phyloP scores from a whole-genome alignment of 2,888 invertebrate species.

The Nomada hirtipes region DNA sequence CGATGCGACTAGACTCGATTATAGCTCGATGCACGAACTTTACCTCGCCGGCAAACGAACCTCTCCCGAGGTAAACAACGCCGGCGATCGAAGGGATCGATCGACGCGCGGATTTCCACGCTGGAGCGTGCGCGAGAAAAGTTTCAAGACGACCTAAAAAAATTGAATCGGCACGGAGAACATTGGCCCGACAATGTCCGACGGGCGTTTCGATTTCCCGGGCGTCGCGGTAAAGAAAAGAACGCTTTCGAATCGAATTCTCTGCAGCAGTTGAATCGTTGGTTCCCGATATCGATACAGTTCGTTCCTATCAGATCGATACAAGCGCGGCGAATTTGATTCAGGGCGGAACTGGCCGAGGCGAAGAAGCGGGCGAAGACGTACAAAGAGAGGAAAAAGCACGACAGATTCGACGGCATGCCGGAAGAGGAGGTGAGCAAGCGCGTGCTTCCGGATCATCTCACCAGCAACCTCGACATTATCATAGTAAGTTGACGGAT shows the following conservation, averaged over 20 bases:
- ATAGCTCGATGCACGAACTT: constrained; percentile 25
- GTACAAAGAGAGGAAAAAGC: constrained; percentile 94
- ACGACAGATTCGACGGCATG: constrained; percentile 98
- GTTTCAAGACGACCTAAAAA: too few species aligned
- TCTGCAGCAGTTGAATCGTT: not conserved
- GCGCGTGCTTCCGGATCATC: constrained; percentile 97
- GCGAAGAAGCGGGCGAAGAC: constrained; percentile 84
- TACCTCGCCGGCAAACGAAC: not conserved
- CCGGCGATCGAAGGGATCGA: not conserved
- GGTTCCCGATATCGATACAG: not conserved
- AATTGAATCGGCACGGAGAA: too few species aligned
- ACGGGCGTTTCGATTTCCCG: too few species aligned
- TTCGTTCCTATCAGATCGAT: not conserved
- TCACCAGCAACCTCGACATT: constrained; percentile 97
- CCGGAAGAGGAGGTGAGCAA: constrained; percentile 98
- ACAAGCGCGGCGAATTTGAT: constrained; percentile 42
- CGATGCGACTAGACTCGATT: constrained; percentile 52
- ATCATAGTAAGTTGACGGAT: constrained; percentile 94
- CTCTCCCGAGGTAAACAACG: constrained; percentile 6
- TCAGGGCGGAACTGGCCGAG: constrained; percentile 84
- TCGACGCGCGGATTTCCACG: not conserved
- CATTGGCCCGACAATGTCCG: too few species aligned
- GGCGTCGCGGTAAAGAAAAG: too few species aligned
- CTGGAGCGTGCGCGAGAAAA: not conserved
- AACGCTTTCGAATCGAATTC: not conserved